These are phyloP conservation scores for Colinus virginianus DNA, from an alignment of 2,113 vertebrate genomes.

Conservation along the genomic window DNA sequence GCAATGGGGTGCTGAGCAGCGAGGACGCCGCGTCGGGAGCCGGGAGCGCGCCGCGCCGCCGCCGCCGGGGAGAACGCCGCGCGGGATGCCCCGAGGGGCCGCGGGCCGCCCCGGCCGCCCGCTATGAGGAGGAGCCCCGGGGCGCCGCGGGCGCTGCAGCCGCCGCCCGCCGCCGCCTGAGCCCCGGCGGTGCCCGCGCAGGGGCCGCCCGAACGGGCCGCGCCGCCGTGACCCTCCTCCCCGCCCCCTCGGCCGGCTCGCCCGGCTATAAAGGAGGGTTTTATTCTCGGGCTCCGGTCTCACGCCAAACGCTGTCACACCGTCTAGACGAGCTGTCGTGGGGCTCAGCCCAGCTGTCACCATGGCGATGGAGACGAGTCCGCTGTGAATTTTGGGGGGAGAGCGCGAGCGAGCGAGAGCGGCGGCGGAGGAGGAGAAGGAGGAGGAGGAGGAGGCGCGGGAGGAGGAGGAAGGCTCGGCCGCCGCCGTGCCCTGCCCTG, in stretches of 20 bases:
- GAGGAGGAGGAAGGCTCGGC: conserved; percentile 21
- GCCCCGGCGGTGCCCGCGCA: not conserved
- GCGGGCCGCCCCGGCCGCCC: not conserved
- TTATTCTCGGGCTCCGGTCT: conserved; percentile 83
- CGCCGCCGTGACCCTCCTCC: not conserved
- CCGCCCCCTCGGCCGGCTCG: conserved; percentile 28
- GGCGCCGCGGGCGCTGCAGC: not conserved
- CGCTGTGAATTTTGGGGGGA: conserved; percentile 84
- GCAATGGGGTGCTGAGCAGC: not conserved
- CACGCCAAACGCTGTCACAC: conserved; percentile 84
- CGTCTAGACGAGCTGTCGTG: conserved; percentile 85
- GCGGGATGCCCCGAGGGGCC: not conserved
- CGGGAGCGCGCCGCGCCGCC: not conserved
- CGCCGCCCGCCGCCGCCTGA: not conserved
- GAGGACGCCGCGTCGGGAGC: not conserved
- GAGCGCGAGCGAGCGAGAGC: conserved; percentile 67
- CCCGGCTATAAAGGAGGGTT: conserved; percentile 76
- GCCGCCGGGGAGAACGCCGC: not conserved
- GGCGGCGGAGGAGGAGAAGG: conserved; percentile 27
- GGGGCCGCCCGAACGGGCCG: conserved; percentile 24
- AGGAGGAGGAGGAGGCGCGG: too few relatives aligned
- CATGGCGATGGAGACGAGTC: conserved; percentile 88
- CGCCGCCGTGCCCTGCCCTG: conserved; percentile 14
- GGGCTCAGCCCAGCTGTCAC: conserved; percentile 86
- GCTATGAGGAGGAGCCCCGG: not conserved